Evolutionary conservation across 2,888 invertebrate genomes (phyloP), one percentile per base, ranked within the genome.

Genomic region (Platypus cylindrus): DNA sequence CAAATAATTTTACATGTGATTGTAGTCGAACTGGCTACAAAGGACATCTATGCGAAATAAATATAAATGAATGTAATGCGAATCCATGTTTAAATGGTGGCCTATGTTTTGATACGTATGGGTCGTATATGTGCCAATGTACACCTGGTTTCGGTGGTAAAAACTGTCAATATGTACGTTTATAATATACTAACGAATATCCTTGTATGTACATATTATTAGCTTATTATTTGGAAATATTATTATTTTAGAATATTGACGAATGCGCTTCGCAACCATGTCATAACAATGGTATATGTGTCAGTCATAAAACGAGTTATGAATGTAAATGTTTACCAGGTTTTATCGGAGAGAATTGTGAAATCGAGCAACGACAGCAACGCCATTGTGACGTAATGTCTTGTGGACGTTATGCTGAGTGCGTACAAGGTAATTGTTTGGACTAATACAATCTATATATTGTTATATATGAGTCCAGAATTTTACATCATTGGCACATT

Each of bases 91-190:
- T 69, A 30, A 82, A 84, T 47, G 72, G 73, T 44, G 86, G 84
- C 16, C 68, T 71, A 27, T 87, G 87, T 62, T 84, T 77, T 59
- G 83, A 86, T 60, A 82, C 76, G 35, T 85, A 85, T 59, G 86
- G 86, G 9, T 68, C 77, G 32, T 89, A 75, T 54, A 66, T 76
- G 45, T 89, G 89, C 57, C 76, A 78, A 49, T 89, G 89, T 59
- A 67, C 67, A 34, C 66, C 71, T 8, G 84, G 84, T n/a, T 87
- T 77, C 64, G 78, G 75, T 35, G 89, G 89, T 16, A 73, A 73
- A 40, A 75, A 78, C 43, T 89, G 89, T 56, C 79, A 84, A 52
- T 64, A 66, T 55, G 76, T 76, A 50, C 60, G 62, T 55, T 7
- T n/a, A n/a, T n/a, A n/a, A n/a, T n/a, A n/a, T n/a, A n/a, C n/a